Percentiles rank a stretch among this genome's conserved stretches.
Evolutionary conservation across 1,140 invertebrate genomes (phyloP).

Genomic region (Hylaeus anthracinus): DNA sequence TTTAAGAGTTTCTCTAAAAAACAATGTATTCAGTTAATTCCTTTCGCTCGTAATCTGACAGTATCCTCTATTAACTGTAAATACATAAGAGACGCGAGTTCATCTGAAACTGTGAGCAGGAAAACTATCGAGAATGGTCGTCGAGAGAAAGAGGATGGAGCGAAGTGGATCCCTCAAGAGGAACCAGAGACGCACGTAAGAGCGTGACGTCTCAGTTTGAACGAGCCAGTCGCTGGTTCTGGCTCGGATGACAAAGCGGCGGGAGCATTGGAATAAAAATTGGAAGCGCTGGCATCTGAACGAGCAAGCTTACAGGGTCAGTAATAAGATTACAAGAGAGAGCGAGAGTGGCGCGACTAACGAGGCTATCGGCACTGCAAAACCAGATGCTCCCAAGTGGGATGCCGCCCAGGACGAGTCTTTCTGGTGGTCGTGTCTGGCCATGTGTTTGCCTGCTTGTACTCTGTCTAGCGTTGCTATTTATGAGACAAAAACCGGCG

Average conservation of each 20-base stretch:
- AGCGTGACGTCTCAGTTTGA: not conserved
- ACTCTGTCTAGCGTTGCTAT: slow-evolving; percentile 41
- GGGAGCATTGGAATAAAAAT: slow-evolving; percentile 45
- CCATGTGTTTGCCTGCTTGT: slow-evolving; percentile 53
- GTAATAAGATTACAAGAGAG: slow-evolving; percentile 60
- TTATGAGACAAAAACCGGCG: slow-evolving; percentile 54
- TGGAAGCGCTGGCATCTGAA: slow-evolving; percentile 15
- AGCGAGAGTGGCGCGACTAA: slow-evolving; percentile 66
- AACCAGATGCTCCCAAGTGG: slow-evolving; percentile 64
- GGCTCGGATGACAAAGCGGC: not conserved
- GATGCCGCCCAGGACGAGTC: slow-evolving; percentile 60
- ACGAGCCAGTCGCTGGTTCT: not conserved
- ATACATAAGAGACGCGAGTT: not conserved
- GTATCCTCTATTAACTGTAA: too few species aligned
- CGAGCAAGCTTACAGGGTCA: slow-evolving; percentile 18
- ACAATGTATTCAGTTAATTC: too few species aligned
- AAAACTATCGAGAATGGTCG: not conserved
- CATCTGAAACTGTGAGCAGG: too few species aligned
- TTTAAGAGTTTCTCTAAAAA: too few species aligned
- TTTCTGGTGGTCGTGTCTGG: slow-evolving; percentile 60
- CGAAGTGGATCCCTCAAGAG: not conserved
- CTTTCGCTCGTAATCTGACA: too few species aligned
- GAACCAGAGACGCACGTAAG: not conserved
- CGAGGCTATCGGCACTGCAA: slow-evolving; percentile 72
- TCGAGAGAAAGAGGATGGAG: not conserved